These are phyloP conservation scores for Dasypus novemcinctus DNA, from an alignment of 2,113 vertebrate species.

Conservation along the genomic window DNA sequence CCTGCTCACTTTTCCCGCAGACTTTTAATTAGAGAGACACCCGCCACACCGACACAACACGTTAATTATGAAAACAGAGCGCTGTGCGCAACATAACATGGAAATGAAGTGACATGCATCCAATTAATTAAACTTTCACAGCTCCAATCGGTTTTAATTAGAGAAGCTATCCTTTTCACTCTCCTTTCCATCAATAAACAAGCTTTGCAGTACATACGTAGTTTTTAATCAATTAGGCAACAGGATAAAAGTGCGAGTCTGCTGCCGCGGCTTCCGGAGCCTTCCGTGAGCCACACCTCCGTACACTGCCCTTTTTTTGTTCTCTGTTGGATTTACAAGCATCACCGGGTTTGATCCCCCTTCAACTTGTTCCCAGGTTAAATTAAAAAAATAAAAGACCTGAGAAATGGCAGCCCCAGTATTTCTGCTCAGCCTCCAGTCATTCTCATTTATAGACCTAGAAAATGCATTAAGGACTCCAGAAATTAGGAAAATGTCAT, in stretches of 20 bases:
- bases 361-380: background rate
- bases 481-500: background rate
- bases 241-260: background rate
- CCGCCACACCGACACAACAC: conserved; percentile 64
- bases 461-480: background rate
- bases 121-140: conserved; percentile 78
- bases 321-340: background rate
- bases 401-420: background rate
- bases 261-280: background rate
- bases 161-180: conserved; percentile 68
- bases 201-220: conserved; percentile 72
- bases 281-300: background rate
- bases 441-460: background rate
- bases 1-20: conserved; percentile 71
- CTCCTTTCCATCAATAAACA: conserved; percentile 67
- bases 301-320: background rate
- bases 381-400: background rate
- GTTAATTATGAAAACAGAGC: conserved; percentile 78
- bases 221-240: conserved; percentile 73
- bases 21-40: conserved; percentile 81
- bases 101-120: conserved; percentile 78
- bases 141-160: conserved; percentile 78
- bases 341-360: background rate
- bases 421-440: background rate
- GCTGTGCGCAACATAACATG: conserved; percentile 67